Evolutionary conservation across 1,140 invertebrate species (phyloP), one percentile per base, ranked within the genome.

Genomic region (Aphelinus certus): DNA sequence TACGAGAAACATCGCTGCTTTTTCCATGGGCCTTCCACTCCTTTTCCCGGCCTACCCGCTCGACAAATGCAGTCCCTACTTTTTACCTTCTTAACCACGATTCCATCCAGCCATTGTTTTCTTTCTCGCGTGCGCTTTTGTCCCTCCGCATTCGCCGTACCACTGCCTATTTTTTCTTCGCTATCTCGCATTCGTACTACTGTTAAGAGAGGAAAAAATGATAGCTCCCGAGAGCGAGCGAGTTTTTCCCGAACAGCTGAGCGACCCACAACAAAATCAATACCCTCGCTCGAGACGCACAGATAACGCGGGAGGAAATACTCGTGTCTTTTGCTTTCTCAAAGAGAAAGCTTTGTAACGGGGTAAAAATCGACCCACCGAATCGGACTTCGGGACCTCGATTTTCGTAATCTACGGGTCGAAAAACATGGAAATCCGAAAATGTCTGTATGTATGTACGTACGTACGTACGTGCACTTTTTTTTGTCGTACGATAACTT

Each of bases 21-120:
- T 26, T 26, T 26, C 26, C 26, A 26, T 26, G 26, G 26, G 0
- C 26, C 26, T 26, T 26, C 26, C 43, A 49, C n/a, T 64, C 61
- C 43, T 61, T 71, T 71, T 71, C 55, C 53, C 60, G 51, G 43
- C 61, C 26, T 26, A 26, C 26, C 26, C 26, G 26, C 26, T 26
- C 26, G 26, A 26, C 26, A 26, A 26, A 26, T 26, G 26, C 26
- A 26, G 26, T 26, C 26, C 26, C 26, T 26, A 26, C 10, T 26
- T 46, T 49, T 42, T 45, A 9, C 0, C 5, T 51, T 47, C 51
- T 26, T 45, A 64, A 48, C 51, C 42, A 7, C 53, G 46, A 57
- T 57, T 65, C 46, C 42, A 72, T 57, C 58, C 45, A 26, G 26
- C 43, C 46, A 49, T 65, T 65, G 70, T 57, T 72, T 65, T 72